Base-by-base conservation (phyloP, 2,888 invertebrate species). In the Lycophotia porphyrea region DNA sequence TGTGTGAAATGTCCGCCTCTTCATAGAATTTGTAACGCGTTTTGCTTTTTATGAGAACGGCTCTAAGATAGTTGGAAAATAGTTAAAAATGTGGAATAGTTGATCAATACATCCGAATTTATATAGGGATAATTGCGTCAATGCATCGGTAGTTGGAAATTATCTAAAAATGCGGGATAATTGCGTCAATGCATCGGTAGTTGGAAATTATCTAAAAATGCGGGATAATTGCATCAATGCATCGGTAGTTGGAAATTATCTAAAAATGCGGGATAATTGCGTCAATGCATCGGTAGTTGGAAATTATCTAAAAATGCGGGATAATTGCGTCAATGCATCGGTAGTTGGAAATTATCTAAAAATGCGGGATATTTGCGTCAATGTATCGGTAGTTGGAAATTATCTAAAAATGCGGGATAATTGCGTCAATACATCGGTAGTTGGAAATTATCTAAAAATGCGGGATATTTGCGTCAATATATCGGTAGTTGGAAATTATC, bases 1-100 rank as follows among this genome's bases (percentile, higher is more conserved):
- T 47, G 63, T 66, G 66, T 81, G 18, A 63, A 81, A 78, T 71
- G 44, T 79, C 86, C 86, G 83, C 84, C 86, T 82, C 36, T 82
- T 68, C 34, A 47, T 68, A 34, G 5, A 69, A 58, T 61, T 73
- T 69, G 36, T 74, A 70, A 61, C 69, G 82, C 55, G 34, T 73
- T 76, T 80, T 60, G 55, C 72, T 71, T 66, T 52, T 68, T n/a
- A 68, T 31, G 36, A n/a, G n/a, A 61, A 34, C 27, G 60, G 31
- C 80, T 58, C 18, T 8, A 18, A 27, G 24, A 31, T 47, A 31
- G 27, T 70, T 44, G 52, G 44, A 44, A 65, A 63, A 44, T 31
- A 61, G 4, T 52, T 64, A n/a, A 68, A 64, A 8, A 63, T 34
- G 78, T n/a, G n/a, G n/a, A n/a, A n/a, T n/a, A n/a, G n/a, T n/a